Percentiles rank a stretch among this genome's conserved stretches.
phyloP scores from a whole-genome alignment of 1,140 invertebrate genomes.

The Medauroidea extradentata region DNA sequence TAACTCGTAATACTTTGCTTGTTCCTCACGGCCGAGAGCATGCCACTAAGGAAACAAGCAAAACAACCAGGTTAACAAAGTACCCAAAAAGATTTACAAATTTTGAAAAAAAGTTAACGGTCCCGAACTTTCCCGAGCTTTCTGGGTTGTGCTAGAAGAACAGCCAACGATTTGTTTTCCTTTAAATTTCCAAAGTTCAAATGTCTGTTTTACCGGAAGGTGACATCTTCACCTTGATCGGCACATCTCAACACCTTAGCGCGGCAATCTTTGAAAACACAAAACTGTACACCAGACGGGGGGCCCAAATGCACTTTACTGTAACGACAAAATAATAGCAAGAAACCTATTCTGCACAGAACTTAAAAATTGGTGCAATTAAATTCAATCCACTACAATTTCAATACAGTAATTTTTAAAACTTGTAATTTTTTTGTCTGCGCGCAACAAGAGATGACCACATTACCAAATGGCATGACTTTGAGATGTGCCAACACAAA shows the following conservation, averaged over 20 bases:
- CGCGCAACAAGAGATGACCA: no score
- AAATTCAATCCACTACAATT: no score
- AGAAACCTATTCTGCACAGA: no score
- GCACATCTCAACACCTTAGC: no score
- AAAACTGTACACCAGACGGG: neutral
- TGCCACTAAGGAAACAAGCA: conserved; percentile 79
- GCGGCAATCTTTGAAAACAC: no score
- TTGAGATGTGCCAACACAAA: no score
- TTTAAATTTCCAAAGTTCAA: neutral
- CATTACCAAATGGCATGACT: no score
- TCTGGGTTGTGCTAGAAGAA: conserved; percentile 50
- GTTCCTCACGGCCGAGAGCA: conserved; percentile 95
- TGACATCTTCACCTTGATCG: neutral
- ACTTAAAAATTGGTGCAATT: no score
- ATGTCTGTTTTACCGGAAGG: neutral
- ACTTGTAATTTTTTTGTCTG: no score
- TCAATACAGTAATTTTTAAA: no score
- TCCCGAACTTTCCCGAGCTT: conserved; percentile 48
- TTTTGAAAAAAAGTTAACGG: conserved; percentile 14
- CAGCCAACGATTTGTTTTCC: conserved; percentile 38
- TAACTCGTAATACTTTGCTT: conserved; percentile 99
- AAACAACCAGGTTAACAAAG: conserved; percentile 38
- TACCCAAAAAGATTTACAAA: conserved; percentile 24
- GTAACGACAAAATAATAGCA: no score
- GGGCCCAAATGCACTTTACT: conserved; percentile 11